Base-by-base conservation (phyloP, 92 coral and sea anemone genomes). In the Micromussa lordhowensis region DNA sequence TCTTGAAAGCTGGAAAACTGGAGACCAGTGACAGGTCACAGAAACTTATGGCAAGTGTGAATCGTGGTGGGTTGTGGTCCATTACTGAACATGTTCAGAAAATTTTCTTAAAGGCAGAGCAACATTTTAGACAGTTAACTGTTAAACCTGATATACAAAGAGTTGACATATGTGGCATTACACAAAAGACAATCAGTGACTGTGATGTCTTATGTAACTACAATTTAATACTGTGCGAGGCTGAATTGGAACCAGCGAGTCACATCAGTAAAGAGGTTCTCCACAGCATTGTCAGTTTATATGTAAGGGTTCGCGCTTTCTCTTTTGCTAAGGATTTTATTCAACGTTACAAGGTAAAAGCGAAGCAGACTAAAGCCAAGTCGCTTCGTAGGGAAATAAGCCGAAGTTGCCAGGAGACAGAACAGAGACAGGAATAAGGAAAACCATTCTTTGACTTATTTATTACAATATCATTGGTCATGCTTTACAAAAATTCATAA, bases 61-160 rank as follows among this genome's bases (percentile, higher is more conserved):
- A 70, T 36, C 69, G 90, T 77, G 90, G 84, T 3, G 90, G 90
- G 28, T 16, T 77, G 18, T 86, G 77, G 90, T 36, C 84, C 19
- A 82, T 76, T 15, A 40, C 85, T 19, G 63, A 48, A 19, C n/a
- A 26, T 4, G 11, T 89, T 31, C 85, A 82, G 75, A 91, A 91
- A 15, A 78, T 91, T 12, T 91, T 91, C 70, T n/a, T n/a, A n/a
- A n/a, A n/a, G n/a, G n/a, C n/a, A n/a, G n/a, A n/a, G n/a, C n/a
- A n/a, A n/a, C n/a, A 83, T 38, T 89, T 92, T 76, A 89, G 92
- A 66, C 82, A 68, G 58, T 79, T 78, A 16, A 88, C 91, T 31
- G 29, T 82, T 8, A 49, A 38, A 61, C 14, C 48, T 82, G 32
- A 55, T 36, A 71, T 87, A 54, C 92, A 82, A 48, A 83, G 57